Conservation (phyloP, 2,113 vertebrate genomes). For the Chinchilla lanigera region DNA sequence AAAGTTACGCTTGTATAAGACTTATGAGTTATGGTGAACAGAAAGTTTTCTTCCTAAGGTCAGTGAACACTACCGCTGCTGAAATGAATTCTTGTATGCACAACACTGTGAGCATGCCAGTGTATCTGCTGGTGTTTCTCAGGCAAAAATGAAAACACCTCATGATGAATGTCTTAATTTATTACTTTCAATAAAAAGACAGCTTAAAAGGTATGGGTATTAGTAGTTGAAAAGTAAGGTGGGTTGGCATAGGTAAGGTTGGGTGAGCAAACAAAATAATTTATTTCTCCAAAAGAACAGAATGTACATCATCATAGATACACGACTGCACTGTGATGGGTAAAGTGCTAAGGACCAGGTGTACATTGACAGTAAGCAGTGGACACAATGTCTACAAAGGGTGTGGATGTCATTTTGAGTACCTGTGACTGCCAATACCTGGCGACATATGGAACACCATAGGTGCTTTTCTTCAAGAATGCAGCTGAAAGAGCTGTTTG, state of each 20-base stretch:
- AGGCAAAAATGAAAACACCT: neutral
- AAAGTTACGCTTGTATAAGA: neutral
- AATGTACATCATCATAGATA: neutral
- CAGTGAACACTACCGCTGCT: conserved; percentile 7
- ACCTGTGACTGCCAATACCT: conserved; percentile 11
- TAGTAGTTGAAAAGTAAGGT: conserved; percentile 57
- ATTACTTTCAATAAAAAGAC: conserved; percentile 79
- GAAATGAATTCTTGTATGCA: neutral
- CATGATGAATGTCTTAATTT: conserved; percentile 68
- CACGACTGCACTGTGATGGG: neutral
- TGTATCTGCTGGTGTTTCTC: neutral
- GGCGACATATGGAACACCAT: neutral
- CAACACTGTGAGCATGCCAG: conserved; percentile 24
- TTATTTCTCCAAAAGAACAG: conserved; percentile 58
- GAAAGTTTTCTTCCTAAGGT: conserved; percentile 50
- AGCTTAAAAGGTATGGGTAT: conserved; percentile 55
- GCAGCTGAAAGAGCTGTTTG: conserved; percentile 27
- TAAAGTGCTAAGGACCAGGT: neutral
- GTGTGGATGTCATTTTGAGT: neutral
- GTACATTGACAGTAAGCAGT: neutral
- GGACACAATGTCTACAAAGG: neutral
- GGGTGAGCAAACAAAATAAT: conserved; percentile 25
- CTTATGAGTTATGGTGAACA: conserved; percentile 42
- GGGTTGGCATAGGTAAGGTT: neutral
- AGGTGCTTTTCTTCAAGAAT: conserved; percentile 10